Base-by-base conservation (phyloP, 2,888 invertebrate species). In the Epirrhoe tristata region DNA sequence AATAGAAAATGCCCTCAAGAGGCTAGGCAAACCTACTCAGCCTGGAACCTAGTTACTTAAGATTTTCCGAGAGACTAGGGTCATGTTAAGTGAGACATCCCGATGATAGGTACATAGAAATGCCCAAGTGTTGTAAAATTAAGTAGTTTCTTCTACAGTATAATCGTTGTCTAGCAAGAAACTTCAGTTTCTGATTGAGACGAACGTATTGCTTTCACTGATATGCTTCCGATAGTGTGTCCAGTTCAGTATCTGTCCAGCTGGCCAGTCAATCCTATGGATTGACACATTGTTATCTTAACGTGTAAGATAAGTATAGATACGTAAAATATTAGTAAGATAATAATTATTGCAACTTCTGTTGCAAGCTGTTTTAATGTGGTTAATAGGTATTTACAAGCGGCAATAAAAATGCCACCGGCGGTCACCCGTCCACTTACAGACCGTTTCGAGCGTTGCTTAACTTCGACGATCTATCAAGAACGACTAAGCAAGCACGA, bases 181-280 rank as follows among this genome's bases (percentile, higher is more conserved):
- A n/a, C 17, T 60, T 17, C 48, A 54, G 54, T 34, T 36, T 56
- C 24, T 36, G 63, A 57, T 63, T 57, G 51, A 63, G 52, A 52
- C 14, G 16, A 50, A 50, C 39, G 39, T 51, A 57, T 56, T 16
- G 51, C 39, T 63, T 14, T 39, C 14, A 5, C 54, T 59, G 61
- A 63, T 51, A 32, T 59, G 56, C 62, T 32, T 53, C 54, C 46
- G 54, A 61, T 43, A 52, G 50, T 6, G 58, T 36, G 54, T 39
- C 53, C 16, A 46, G 48, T 53, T 34, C 34, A 50, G 36, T 16
- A 34, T 50, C 51, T 51, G 58, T 58, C 51, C 16, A 58, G 50
- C 31, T 57, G 51, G 32, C 43, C 36, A 50, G 16, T 50, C 54
- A 16, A 55, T 46, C 51, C 16, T 51, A 36, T 58, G n/a, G 51